Conservation (phyloP, 2,113 vertebrate species). For the Rissa tridactyla region DNA sequence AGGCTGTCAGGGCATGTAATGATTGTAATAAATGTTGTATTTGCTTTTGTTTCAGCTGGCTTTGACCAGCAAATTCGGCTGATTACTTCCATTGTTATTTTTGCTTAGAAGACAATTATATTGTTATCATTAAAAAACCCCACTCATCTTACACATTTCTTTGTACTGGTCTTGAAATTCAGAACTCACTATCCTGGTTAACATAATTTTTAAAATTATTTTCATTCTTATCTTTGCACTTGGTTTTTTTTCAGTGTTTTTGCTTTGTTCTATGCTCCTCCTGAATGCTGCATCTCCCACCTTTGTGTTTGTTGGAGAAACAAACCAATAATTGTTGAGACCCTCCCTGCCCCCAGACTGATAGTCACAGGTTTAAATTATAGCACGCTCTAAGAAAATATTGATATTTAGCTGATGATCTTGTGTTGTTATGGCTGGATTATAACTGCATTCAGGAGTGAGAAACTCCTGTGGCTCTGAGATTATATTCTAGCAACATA, state of each 20-base stretch:
- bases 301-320: background rate
- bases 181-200: background rate
- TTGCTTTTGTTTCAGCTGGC: constrained; percentile 70
- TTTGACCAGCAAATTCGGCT: constrained; percentile 43
- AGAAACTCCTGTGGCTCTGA: background rate
- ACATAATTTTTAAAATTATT: background rate
- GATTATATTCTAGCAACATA: background rate
- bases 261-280: background rate
- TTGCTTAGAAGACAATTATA: constrained; percentile 47
- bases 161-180: constrained; percentile 12
- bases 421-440: background rate
- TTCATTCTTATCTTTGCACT: background rate
- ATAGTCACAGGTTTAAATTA: background rate
- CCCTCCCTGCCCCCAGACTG: background rate
- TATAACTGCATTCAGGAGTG: background rate
- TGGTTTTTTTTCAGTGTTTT: background rate
- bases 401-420: background rate
- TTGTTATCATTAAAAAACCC: constrained; percentile 10
- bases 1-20: constrained; percentile 64
- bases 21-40: constrained; percentile 64
- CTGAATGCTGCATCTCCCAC: background rate
- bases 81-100: constrained; percentile 55
- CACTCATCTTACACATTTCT: constrained; percentile 40
- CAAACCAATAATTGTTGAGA: background rate
- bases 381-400: background rate